Base-by-base conservation (phyloP, 1,140 invertebrate species). In the Bombus confusus region DNA sequence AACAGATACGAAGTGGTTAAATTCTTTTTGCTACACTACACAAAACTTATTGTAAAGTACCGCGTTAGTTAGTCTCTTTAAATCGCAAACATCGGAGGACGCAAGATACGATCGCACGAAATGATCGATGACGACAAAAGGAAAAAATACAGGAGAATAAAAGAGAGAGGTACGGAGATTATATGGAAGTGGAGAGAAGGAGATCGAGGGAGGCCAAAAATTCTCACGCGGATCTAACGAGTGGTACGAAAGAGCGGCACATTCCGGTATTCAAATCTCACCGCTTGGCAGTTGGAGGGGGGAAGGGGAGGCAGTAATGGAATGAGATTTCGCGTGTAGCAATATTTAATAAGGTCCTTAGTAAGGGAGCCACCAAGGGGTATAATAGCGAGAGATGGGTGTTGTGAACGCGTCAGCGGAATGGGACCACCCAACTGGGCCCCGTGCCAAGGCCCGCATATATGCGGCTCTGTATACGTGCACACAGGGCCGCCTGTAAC, bases 281-380 rank as follows among this genome's bases (percentile, higher is more conserved):
- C 47, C 71, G 80, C 43, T 52, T 18, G 66, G 28, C 31, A 41
- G 28, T 47, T 13, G 75, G 34, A n/a, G 74, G 69, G 62, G 39
- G 57, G n/a, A n/a, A 25, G 41, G 73, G 75, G 59, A 81, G 64
- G 66, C 85, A 47, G 87, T 82, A 87, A 80, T 81, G 88, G 87
- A 92, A 93, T 89, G 91, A 93, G 91, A 90, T 93, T 92, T 91
- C 90, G 91, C 88, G 86, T 94, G 91, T 92, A 92, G 92, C 92
- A 92, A 94, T 94, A 93, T 94, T 93, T 94, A 94, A 94, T 94
- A 94, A 94, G 93, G 92, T 94, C 91, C 93, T 94, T 94, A 94
- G 92, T 91, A 90, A 92, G 71, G 89, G 83, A 90, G 90, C 87
- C 91, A 92, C 90, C 92, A 85, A 90, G 91, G 89, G 89, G 91